These are phyloP conservation scores for Trichonephila inaurata DNA, from an alignment of 1,140 invertebrate species.

Conservation along the genomic window DNA sequence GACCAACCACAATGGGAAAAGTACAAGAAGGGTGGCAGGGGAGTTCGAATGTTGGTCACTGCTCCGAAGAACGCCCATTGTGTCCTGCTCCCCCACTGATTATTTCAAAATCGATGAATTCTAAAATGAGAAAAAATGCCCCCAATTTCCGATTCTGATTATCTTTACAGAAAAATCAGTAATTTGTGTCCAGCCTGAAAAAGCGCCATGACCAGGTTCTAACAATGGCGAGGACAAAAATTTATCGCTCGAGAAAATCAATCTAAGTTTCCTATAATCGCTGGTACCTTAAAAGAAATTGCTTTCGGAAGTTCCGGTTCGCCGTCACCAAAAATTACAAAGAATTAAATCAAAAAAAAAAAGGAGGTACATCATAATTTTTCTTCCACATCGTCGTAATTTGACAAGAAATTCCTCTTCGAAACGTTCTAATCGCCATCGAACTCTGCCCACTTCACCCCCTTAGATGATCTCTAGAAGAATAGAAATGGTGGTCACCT, in stretches of 20 bases:
- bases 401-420: conserved; percentile 34
- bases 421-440: conserved; percentile 19
- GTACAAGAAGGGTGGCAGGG: neutral
- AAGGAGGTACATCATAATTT: neutral
- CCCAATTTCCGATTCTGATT: conserved; percentile 57
- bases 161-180: conserved; percentile 36
- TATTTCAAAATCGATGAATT: conserved; percentile 42
- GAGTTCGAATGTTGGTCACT: conserved; percentile 32
- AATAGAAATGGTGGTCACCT: conserved; percentile 53
- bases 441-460: conserved; percentile 54
- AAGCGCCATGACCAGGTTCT: neutral
- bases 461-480: conserved; percentile 32
- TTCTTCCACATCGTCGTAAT: conserved; percentile 3
- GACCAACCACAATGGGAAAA: conserved; percentile 18
- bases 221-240: conserved; percentile 19
- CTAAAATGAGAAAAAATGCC: conserved; percentile 28
- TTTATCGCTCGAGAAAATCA: conserved; percentile 31
- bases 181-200: neutral
- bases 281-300: conserved; percentile 45
- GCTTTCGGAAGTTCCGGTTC: conserved; percentile 60
- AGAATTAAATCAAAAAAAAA: conserved; percentile 40
- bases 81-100: neutral
- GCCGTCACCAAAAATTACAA: conserved; percentile 59
- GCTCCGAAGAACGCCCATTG: neutral
- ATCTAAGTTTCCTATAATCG: conserved; percentile 33